Evolutionary conservation across 1,140 invertebrate genomes (phyloP).

Genomic region (Drosophila gunungcola): DNA sequence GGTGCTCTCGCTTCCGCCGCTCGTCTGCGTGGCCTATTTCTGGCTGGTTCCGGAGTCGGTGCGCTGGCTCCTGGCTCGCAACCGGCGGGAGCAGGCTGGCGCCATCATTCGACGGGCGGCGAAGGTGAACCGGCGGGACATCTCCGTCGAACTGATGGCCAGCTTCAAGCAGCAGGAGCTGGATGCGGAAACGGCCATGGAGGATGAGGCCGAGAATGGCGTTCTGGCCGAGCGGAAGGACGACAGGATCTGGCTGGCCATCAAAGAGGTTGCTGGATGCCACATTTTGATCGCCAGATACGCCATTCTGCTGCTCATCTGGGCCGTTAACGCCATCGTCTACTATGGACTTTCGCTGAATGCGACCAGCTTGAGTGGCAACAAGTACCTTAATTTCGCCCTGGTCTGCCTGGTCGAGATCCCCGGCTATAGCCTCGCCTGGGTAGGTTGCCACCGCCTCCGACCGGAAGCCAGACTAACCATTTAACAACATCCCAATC

Average conservation of each 20-base stretch:
- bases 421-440: conserved; percentile 86
- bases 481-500: neutral
- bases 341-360: conserved; percentile 91
- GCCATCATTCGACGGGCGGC: conserved; percentile 86
- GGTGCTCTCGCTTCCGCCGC: conserved; percentile 86
- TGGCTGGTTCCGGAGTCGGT: conserved; percentile 89
- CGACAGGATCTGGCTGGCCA: conserved; percentile 73
- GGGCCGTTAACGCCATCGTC: conserved; percentile 89
- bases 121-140: conserved; percentile 85
- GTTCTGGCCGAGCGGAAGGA: conserved; percentile 13
- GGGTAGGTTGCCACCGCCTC: conserved; percentile 48
- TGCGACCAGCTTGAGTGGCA: conserved; percentile 88
- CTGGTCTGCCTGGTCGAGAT: conserved; percentile 87
- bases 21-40: conserved; percentile 86
- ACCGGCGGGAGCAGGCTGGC: conserved; percentile 85
- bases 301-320: conserved; percentile 86
- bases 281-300: conserved; percentile 85
- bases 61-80: conserved; percentile 87
- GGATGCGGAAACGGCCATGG: conserved; percentile 9
- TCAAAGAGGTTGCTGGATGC: conserved; percentile 85
- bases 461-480: neutral
- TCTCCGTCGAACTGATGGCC: conserved; percentile 85
- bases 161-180: conserved; percentile 67
- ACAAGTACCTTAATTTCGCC: conserved; percentile 88
- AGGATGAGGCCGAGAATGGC: neutral